Evolutionary conservation across 2,113 vertebrate species (phyloP), one percentile per base, ranked within the genome.

Genomic region (Tachysurus fulvidraco): DNA sequence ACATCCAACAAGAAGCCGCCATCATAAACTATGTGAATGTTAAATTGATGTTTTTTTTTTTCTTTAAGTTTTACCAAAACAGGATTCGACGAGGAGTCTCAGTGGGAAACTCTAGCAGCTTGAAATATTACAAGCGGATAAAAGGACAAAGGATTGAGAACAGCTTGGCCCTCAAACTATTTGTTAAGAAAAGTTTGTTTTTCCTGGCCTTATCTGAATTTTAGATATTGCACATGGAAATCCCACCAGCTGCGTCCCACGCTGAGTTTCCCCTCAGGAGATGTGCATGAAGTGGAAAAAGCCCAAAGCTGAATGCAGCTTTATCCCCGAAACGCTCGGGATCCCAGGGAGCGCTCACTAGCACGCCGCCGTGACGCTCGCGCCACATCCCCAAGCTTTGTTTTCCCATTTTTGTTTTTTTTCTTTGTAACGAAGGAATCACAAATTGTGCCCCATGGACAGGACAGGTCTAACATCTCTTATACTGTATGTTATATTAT

Each of bases 161-260:
- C 55, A 86, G 85, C 85, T 80, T 19, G 73, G 76, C 30, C 30
- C 88, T 79, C 80, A 36, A 83, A 88, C 76, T 86, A 74, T 88
- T 83, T 86, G 88, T 86, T 86, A 78, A 83, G 64, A 50, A 50
- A 86, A 86, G 73, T 83, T 86, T 88, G 81, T 86, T 77, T 86
- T 85, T 77, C 46, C 46, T 64, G 76, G 46, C 67, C 74, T 89
- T 80, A 86, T 86, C 85, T 86, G 85, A 73, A 89, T 86, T 89
- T 86, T 78, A 54, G 81, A 84, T 82, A 36, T 71, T 16, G 64
- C 73, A 28, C 60, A 78, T 11, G 76, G 60, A 67, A 65, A 67
- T 64, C 74, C 74, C 84, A 85, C 59, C 84, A 79, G 74, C 76
- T 28, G 60, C 16, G 73, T 78, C 59, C 59, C 83, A 78, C 10